Evolutionary conservation across 2,888 invertebrate species (phyloP).

Genomic region (Saturnia pavonia): DNA sequence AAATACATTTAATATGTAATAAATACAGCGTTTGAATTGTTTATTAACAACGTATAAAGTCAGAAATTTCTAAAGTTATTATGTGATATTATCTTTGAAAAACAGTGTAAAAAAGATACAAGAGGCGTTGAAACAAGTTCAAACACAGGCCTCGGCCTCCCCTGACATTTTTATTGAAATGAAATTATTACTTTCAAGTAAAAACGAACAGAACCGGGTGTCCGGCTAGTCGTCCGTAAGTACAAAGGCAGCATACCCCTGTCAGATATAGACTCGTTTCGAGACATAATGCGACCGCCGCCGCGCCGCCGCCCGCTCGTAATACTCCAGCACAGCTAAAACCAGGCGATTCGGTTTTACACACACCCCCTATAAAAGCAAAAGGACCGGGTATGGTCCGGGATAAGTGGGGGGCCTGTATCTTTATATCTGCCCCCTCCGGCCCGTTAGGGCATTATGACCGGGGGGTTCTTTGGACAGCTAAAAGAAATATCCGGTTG

Average conservation of each 20-base stretch:
- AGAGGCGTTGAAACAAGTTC: background rate
- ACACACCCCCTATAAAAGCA: conserved; percentile 82
- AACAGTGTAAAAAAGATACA: too few relatives aligned
- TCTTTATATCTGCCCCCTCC: conserved; percentile 80
- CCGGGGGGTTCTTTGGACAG: conserved; percentile 81
- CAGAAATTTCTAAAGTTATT: too few relatives aligned
- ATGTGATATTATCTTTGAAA: too few relatives aligned
- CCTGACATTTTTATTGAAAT: background rate
- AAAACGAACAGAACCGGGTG: conserved; percentile 7
- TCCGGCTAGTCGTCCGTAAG: conserved; percentile 31
- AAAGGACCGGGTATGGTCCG: conserved; percentile 79
- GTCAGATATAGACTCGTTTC: conserved; percentile 69
- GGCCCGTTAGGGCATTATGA: conserved; percentile 76
- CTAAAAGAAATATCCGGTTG: conserved; percentile 82
- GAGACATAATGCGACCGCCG: conserved; percentile 69
- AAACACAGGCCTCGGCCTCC: too few relatives aligned
- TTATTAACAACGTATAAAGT: too few relatives aligned
- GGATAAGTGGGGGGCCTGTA: conserved; percentile 80
- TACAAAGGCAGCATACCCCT: conserved; percentile 69
- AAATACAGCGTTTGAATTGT: too few relatives aligned
- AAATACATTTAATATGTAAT: too few relatives aligned
- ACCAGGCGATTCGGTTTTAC: conserved; percentile 81
- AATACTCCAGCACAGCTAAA: conserved; percentile 80
- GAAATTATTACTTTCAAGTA: background rate
- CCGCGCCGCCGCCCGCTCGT: conserved; percentile 75